phyloP scores from a whole-genome alignment of 2,797 vertebrate species.

The Rhyacichthys aspro region DNA sequence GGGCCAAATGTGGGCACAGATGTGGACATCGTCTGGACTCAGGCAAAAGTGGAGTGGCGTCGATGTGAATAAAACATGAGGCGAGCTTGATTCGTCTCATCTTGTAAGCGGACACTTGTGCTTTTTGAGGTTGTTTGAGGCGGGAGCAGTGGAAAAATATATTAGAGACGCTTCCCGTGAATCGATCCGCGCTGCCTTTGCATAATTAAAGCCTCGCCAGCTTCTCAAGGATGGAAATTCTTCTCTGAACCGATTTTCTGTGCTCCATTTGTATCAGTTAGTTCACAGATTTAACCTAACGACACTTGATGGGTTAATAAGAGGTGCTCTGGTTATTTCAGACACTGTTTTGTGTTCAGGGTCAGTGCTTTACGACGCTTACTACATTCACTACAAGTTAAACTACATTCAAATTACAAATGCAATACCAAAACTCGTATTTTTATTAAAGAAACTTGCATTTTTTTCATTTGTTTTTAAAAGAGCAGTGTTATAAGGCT shows the following conservation, averaged over 20 bases:
- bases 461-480: too few species aligned
- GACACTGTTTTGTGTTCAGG: neutral
- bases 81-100: conserved; percentile 35
- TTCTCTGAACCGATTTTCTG: neutral
- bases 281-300: conserved; percentile 8
- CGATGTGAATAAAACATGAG: conserved; percentile 62
- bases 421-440: too few species aligned
- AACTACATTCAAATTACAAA: too few species aligned
- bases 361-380: too few species aligned
- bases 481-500: too few species aligned
- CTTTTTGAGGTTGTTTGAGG: conserved; percentile 20
- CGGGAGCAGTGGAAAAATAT: conserved; percentile 17
- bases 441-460: too few species aligned
- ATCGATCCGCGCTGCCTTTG: conserved; percentile 15
- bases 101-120: conserved; percentile 17
- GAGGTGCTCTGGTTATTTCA: neutral
- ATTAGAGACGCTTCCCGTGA: conserved; percentile 19
- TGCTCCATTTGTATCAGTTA: neutral
- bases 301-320: neutral
- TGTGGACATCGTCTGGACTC: conserved; percentile 42
- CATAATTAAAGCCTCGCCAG: conserved; percentile 38
- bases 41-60: conserved; percentile 12
- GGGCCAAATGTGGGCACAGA: conserved; percentile 33
- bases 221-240: conserved; percentile 8
- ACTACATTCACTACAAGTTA: too few species aligned